Evolutionary conservation across 2,888 invertebrate species (phyloP), one percentile per base, ranked within the genome.

Genomic region (Fragum fragum): DNA sequence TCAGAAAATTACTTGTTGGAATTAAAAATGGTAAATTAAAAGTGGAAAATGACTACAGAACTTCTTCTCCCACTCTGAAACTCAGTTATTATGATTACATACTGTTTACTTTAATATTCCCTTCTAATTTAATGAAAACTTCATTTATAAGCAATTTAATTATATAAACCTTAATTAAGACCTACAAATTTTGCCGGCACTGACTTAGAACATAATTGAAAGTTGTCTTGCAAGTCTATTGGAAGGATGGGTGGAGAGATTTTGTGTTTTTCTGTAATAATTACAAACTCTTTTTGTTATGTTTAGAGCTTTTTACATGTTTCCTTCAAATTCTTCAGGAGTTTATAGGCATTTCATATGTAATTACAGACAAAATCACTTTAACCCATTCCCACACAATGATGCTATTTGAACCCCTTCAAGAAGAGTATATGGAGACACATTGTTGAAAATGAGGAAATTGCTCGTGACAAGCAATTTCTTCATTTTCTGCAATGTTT

Each of bases 121-220:
- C 63, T 63, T 63, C 63, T 63, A 63, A 63, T 63, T 63, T 63
- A 63, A 63, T 63, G 63, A 63, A 63, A 63, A 63, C 63, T 63
- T 63, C 63, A 63, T 63, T 63, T 63, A 63, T 63, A 63, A 63
- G 63, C 63, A 63, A 63, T 63, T 63, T 63, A 63, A 63, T 63
- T 63, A 63, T 63, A 63, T 63, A 29, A 63, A 32, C 63, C 36
- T 29, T 63, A 36, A 63, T 63, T 63, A 63, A 29, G 36, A 63
- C 63, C 18, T 63, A 63, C 63, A 63, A 63, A 63, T 63, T 57
- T 63, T 63, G 63, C 18, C 63, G 63, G 63, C 63, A 63, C 63
- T 32, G 63, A 63, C 63, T 63, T 63, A 18, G 63, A 36, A 63
- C 16, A 7, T 63, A 63, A 63, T 63, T 63, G 63, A 32, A 63